Conservation (phyloP, 2,888 invertebrate genomes). For the Philopedon plagiatum region DNA sequence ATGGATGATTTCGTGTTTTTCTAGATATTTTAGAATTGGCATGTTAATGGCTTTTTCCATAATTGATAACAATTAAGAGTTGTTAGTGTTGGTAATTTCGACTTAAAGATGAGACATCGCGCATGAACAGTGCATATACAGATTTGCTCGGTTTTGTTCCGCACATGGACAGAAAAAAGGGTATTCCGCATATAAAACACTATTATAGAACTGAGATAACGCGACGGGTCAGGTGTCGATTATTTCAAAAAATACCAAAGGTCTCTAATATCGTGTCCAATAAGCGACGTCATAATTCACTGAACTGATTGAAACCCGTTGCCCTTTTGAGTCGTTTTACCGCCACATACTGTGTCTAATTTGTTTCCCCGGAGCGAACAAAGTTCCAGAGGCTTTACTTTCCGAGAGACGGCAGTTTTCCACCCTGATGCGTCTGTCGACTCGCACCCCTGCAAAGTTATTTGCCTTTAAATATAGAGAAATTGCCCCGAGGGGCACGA, state of each 20-base stretch:
- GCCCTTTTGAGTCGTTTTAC: slow-evolving; percentile 6
- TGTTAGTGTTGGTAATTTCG: too few species aligned
- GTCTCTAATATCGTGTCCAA: background rate
- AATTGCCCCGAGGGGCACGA: slow-evolving; percentile 5
- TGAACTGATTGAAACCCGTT: slow-evolving; percentile 11
- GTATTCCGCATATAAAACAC: too few species aligned
- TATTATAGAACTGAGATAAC: too few species aligned
- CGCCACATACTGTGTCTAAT: slow-evolving; percentile 15
- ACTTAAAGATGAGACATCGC: too few species aligned
- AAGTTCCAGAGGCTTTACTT: slow-evolving; percentile 1
- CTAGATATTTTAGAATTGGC: too few species aligned
- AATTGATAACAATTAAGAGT: too few species aligned
- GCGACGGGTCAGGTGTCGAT: too few species aligned
- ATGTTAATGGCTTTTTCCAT: too few species aligned
- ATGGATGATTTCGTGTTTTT: too few species aligned
- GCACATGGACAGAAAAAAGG: too few species aligned
- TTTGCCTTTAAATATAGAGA: slow-evolving; percentile 23
- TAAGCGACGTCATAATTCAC: slow-evolving; percentile 7
- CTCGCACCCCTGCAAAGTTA: slow-evolving; percentile 4
- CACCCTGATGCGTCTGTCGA: slow-evolving; percentile 3
- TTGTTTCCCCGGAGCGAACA: slow-evolving; percentile 12
- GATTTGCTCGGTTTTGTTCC: too few species aligned
- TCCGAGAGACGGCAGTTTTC: slow-evolving; percentile 5
- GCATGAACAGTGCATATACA: too few species aligned
- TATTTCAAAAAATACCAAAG: background rate